These are phyloP conservation scores for Drosophila mimetica DNA, from an alignment of 2,888 invertebrate species.

Conservation along the genomic window DNA sequence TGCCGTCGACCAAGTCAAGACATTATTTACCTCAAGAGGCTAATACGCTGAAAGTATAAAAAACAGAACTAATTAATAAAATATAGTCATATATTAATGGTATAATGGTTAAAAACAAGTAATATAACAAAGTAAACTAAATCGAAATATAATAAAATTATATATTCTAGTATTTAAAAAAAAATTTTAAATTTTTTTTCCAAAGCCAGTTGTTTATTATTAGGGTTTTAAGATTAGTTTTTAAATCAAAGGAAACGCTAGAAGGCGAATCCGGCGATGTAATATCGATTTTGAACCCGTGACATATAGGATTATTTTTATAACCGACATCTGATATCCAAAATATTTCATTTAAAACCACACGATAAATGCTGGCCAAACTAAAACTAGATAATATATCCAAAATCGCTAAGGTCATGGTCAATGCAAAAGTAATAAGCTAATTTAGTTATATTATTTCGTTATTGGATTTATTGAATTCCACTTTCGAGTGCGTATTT, in stretches of 20 bases:
- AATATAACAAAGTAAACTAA: too few species aligned
- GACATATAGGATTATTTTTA: not conserved
- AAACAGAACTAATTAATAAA: not conserved
- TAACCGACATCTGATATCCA: too few species aligned
- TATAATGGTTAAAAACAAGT: too few species aligned
- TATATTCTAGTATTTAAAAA: too few species aligned
- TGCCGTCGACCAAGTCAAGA: conserved; percentile 34
- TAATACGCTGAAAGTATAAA: conserved; percentile 22
- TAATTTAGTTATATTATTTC: not conserved
- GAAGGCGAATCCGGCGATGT: not conserved
- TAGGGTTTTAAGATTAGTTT: not conserved
- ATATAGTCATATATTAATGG: too few species aligned
- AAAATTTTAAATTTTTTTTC: too few species aligned
- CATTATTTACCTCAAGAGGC: conserved; percentile 29
- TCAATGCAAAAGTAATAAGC: not conserved
- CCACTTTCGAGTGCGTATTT: not conserved
- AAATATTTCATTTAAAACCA: not conserved
- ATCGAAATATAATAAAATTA: too few species aligned
- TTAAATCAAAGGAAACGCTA: not conserved
- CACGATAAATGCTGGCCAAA: not conserved
- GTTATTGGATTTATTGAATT: too few species aligned
- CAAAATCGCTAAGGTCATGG: not conserved
- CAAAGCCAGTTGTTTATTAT: too few species aligned
- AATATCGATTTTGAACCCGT: not conserved
- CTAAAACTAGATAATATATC: not conserved